phyloP scores from a whole-genome alignment of 2,113 vertebrate genomes.

The Hippocampus comes region DNA sequence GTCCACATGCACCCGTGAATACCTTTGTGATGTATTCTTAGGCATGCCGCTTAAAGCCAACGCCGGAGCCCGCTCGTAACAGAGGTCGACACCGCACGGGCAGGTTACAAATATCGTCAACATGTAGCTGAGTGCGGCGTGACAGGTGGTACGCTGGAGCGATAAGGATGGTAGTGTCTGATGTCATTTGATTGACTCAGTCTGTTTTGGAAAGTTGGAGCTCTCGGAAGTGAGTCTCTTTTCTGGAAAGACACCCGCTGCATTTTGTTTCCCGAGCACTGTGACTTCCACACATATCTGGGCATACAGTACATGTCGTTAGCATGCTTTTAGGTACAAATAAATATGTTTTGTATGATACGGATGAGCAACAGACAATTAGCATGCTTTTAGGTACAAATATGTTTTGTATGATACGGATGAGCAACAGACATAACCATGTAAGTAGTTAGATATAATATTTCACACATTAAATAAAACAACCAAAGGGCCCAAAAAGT shows the following conservation, averaged over 20 bases:
- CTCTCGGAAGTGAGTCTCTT: not conserved
- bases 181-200: conserved; percentile 5
- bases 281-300: not conserved
- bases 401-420: too few species aligned
- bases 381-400: too few species aligned
- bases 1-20: conserved; percentile 11
- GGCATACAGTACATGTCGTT: too few species aligned
- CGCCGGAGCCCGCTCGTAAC: conserved; percentile 3
- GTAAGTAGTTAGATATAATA: too few species aligned
- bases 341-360: too few species aligned
- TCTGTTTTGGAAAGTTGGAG: not conserved
- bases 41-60: conserved; percentile 33
- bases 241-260: not conserved
- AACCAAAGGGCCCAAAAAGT: too few species aligned
- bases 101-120: conserved; percentile 14
- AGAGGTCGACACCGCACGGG: conserved; percentile 28
- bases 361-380: too few species aligned
- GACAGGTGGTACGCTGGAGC: conserved; percentile 35
- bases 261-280: not conserved
- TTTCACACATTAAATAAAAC: too few species aligned
- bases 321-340: too few species aligned
- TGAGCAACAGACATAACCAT: too few species aligned
- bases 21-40: conserved; percentile 41
- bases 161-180: conserved; percentile 17
- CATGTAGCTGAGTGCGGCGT: conserved; percentile 10